Evolutionary conservation across 2,113 vertebrate species (phyloP).

Genomic region (Megaceryle maxima): DNA sequence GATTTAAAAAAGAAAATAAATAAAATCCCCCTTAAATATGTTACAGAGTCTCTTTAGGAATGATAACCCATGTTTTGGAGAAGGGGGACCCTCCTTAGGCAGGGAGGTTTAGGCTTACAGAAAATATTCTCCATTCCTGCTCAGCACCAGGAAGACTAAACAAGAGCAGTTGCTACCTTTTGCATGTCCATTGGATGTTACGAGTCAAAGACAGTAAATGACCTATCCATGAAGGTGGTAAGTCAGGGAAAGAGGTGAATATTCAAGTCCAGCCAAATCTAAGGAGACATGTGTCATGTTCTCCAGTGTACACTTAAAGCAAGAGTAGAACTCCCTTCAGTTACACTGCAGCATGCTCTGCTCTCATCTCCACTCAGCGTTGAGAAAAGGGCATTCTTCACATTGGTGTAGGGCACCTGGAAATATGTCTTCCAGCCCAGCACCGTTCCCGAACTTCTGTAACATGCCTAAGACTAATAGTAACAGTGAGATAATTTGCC

Average conservation of each 20-base stretch:
- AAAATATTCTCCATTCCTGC: neutral
- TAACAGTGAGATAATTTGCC: neutral
- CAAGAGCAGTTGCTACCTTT: neutral
- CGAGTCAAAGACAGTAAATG: neutral
- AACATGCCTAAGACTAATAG: neutral
- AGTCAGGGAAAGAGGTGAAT: neutral
- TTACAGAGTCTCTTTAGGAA: neutral
- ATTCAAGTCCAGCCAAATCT: neutral
- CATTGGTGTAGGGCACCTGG: fast-evolving
- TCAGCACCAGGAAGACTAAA: neutral
- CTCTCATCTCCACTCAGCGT: neutral
- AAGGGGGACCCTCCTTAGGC: neutral
- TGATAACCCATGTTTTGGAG: neutral
- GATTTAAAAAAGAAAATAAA: neutral
- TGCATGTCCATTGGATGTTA: neutral
- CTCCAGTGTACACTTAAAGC: neutral
- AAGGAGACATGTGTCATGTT: neutral
- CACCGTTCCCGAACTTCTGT: neutral
- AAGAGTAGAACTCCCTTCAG: neutral
- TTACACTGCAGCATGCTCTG: neutral
- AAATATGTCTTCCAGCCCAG: neutral
- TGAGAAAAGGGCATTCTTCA: neutral
- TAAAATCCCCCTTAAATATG: neutral
- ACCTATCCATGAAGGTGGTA: neutral
- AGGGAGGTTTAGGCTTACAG: neutral